A percentile compares a stretch with the other conserved stretches of the same genome.
Conservation (phyloP, 2,797 vertebrate species). For the Sebastes steindachneri region DNA sequence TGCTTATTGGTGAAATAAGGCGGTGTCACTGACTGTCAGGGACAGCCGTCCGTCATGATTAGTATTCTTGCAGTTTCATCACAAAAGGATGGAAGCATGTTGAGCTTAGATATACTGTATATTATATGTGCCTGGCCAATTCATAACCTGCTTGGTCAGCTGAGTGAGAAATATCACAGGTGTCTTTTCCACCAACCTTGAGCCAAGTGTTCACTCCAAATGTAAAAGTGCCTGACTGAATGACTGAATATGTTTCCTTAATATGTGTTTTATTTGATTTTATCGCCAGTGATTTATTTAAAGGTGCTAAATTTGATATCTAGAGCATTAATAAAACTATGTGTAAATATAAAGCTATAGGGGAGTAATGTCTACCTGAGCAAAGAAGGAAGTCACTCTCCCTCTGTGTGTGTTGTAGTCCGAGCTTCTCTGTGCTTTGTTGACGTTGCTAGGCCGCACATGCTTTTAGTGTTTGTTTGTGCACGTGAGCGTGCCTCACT, state of each 20-base stretch:
- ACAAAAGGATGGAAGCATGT: constrained; percentile 26
- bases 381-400: neutral
- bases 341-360: neutral
- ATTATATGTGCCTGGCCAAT: constrained; percentile 17
- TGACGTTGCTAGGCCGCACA: neutral
- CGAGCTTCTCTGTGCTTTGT: neutral
- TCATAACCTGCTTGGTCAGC: constrained; percentile 11
- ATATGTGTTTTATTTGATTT: constrained; percentile 23
- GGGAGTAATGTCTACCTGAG: no score
- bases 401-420: neutral
- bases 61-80: constrained; percentile 22
- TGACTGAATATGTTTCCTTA: constrained; percentile 12
- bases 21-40: constrained; percentile 17
- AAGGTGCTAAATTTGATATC: neutral
- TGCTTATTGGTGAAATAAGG: constrained; percentile 30
- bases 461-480: neutral
- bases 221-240: neutral
- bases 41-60: constrained; percentile 48
- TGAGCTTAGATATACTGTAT: constrained; percentile 25
- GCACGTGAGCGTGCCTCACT: neutral
- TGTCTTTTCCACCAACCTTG: constrained; percentile 24
- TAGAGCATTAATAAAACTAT: neutral
- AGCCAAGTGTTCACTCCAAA: constrained; percentile 11
- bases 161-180: constrained; percentile 32
- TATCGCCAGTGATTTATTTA: neutral